Base-by-base conservation (phyloP, 1,140 invertebrate genomes). In the Philopotamus ludificatus region DNA sequence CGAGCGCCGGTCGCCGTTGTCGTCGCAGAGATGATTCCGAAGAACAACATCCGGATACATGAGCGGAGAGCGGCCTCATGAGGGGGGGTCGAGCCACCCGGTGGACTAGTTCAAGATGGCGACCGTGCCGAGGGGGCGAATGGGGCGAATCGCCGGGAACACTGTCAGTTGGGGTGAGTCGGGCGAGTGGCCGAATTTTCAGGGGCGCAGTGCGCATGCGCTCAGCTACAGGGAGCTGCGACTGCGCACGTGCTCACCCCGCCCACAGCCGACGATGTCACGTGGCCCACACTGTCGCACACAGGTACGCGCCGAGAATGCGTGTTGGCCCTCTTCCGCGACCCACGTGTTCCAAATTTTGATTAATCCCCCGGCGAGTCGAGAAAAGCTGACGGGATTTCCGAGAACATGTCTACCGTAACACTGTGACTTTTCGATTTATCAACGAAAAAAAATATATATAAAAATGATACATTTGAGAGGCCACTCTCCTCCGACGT, bases 81-180 rank as follows among this genome's bases (percentile, higher is more conserved):
- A 16, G 28, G 41, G 22, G 18, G 18, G 20, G 25, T 20, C 12
- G 15, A 47, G 47, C 59, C 59, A 62, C 59, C 59, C 59, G 59
- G 59, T 62, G 59, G 59, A 62, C 59, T 62, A 62, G 45, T 62
- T 62, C 15, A 12, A 57, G n/a, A 41, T 57, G 23, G n/a, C 26
- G 54, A 18, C 53, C 1, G 16, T 34, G 15, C 12, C 3, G 10
- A 7, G n/a, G 3, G 16, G 47, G 47, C 4, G 15, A 50, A 12
- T 16, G 47, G 16, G 4, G 15, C 47, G 20, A 34, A 34, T 34
- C 28, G 28, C 4, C 28, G 12, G n/a, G n/a, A n/a, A n/a, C n/a
- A n/a, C n/a, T n/a, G n/a, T n/a, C n/a, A n/a, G n/a, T n/a, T n/a
- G n/a, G n/a, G n/a, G n/a, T n/a, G n/a, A n/a, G n/a, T n/a, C 28